Evolutionary conservation across 30 jellyfish, hydroid and myxozoan genomes (phyloP), one percentile per base, ranked within the genome.

Genomic region (Clytia hemisphaerica): DNA sequence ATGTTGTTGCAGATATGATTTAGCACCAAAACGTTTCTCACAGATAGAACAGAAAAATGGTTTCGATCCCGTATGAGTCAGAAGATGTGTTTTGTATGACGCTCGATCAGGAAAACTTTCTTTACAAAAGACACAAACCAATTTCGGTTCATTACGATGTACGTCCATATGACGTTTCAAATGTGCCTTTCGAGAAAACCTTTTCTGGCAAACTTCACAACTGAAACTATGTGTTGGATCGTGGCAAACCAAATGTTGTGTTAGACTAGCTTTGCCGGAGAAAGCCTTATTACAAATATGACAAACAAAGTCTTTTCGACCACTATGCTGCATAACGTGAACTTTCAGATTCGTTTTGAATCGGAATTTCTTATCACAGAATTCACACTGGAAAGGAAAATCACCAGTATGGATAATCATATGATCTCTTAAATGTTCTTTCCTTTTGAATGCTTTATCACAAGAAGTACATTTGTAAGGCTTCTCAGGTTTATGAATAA

Each of bases 241-340:
- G 2, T 69, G 81, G n/a, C 46, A 45, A 26, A 69, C 16, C 2
- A 29, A 55, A 69, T 69, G 81, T 18, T 69, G 81, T 3, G 49
- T 33, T 7, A 69, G 81, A 50, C 49, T 69, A 16, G 81, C 75
- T 69, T 69, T 69, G 9, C 71, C 81, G 5, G 81, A 22, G 54
- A 69, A 69, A 29, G 25, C 71, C 29, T 69, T 69, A 28, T 69
- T 21, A 32, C 81, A 69, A 12, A 69, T 18, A 26, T 45, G 37
- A 32, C 81, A 69, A 45, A 69, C 67, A 69, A 45, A 49, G 42
- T 69, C 81, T 69, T 69, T 69, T 4, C 81, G 75, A 24, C 81
- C 81, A 69, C 49, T 69, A 45, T 69, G 81, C 37, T 69, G 81
- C 22, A 45, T 28, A 6, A 69, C 30, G 47, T 69, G 81, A 10